Conservation (phyloP, 2,113 vertebrate species). For the Archilochus colubris region DNA sequence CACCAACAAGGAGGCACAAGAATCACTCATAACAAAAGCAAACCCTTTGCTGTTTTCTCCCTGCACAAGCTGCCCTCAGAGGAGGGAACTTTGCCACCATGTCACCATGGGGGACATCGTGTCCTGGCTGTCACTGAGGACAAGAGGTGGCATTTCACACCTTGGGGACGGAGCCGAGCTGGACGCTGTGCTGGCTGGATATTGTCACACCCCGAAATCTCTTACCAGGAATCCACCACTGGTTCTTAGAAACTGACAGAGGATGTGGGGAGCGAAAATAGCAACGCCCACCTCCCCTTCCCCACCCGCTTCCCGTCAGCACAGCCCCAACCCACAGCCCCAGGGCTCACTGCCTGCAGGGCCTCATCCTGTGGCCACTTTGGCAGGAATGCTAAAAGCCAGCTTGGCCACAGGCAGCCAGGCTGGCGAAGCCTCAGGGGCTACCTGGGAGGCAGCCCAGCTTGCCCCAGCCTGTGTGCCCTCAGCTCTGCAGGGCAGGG, state of each 20-base stretch:
- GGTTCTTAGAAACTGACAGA: slow-evolving; percentile 82
- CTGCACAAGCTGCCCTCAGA: rapidly evolving
- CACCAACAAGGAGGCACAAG: background rate
- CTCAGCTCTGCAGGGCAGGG: rapidly evolving
- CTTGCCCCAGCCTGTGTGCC: background rate
- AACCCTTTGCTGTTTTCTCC: background rate
- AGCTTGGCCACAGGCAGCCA: background rate
- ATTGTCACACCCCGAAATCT: slow-evolving; percentile 10
- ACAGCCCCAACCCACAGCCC: background rate
- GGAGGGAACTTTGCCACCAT: background rate
- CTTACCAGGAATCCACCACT: slow-evolving; percentile 72
- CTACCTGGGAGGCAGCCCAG: rapidly evolving
- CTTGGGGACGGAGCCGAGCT: background rate
- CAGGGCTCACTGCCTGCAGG: background rate
- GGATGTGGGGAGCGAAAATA: slow-evolving; percentile 81
- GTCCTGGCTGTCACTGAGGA: rapidly evolving
- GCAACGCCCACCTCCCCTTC: slow-evolving; percentile 53
- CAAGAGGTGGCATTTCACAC: background rate
- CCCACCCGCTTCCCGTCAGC: slow-evolving; percentile 13
- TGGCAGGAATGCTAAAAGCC: background rate
- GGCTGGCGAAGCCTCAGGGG: too few species aligned
- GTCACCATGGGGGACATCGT: background rate
- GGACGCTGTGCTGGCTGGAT: background rate
- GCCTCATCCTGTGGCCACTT: background rate
- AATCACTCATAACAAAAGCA: rapidly evolving